Evolutionary conservation across 2,113 vertebrate genomes (phyloP).

Genomic region (Tetrao urogallus): DNA sequence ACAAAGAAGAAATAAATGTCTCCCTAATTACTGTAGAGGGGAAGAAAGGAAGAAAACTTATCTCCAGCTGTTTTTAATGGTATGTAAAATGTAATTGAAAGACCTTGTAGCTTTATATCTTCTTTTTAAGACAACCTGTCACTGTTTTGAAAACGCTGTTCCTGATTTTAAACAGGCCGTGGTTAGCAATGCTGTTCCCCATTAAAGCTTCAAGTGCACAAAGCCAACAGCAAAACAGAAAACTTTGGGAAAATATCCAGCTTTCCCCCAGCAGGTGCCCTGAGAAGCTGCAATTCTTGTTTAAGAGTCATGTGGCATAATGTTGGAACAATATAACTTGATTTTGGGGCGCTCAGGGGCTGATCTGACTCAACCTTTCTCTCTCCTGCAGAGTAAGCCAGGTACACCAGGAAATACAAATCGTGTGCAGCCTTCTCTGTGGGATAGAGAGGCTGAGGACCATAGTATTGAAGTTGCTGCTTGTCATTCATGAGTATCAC

Average conservation of each 20-base stretch:
- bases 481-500: not conserved
- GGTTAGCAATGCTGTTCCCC: not conserved
- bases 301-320: rapidly evolving
- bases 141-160: not conserved
- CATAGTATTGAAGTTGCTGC: not conserved
- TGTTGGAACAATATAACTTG: rapidly evolving
- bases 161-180: not conserved
- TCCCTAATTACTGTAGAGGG: not conserved
- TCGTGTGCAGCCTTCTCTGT: not conserved
- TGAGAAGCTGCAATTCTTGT: not conserved
- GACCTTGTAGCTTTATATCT: not conserved
- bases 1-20: not conserved
- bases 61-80: not conserved
- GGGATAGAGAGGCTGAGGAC: not conserved
- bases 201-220: not conserved
- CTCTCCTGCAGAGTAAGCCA: not conserved
- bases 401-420: not conserved
- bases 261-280: rapidly evolving
- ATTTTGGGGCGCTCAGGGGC: not conserved
- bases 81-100: not conserved
- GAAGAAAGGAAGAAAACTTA: not conserved
- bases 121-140: not conserved
- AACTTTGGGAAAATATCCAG: not conserved
- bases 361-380: not conserved
- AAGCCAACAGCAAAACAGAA: not conserved